Conservation (phyloP, 1,140 invertebrate species). For the Drosophila prosaltans region DNA sequence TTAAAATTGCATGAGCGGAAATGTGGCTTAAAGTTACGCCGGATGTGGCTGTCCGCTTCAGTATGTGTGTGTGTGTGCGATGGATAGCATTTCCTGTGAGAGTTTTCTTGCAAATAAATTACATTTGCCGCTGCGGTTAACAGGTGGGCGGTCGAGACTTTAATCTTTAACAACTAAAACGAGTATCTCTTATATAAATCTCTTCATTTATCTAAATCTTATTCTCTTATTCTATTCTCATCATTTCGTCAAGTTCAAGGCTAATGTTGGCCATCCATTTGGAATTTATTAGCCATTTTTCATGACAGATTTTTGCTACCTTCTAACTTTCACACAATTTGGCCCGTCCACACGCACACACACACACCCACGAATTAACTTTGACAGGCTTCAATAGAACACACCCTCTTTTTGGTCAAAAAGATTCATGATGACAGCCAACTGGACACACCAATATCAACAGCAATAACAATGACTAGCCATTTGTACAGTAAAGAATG, state of each 20-base stretch:
- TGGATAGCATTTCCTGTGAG: constrained; percentile 53
- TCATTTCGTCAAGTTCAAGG: constrained; percentile 46
- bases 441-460: constrained; percentile 20
- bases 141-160: constrained; percentile 5
- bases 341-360: constrained; percentile 23
- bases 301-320: constrained; percentile 4
- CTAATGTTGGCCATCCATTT: constrained; percentile 38
- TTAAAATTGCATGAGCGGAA: constrained; percentile 80
- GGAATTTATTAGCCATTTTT: constrained; percentile 40
- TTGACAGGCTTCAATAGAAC: constrained; percentile 12
- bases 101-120: constrained; percentile 53
- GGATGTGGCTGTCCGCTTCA: constrained; percentile 48
- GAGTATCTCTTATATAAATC: neutral
- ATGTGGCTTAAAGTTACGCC: constrained; percentile 74
- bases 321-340: constrained; percentile 48
- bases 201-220: constrained; percentile 10
- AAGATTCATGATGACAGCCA: constrained; percentile 6
- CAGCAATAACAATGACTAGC: constrained; percentile 14
- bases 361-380: constrained; percentile 19
- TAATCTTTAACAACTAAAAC: neutral
- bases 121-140: constrained; percentile 22
- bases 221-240: neutral
- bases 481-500: constrained; percentile 2
- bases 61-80: constrained; percentile 2
- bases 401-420: constrained; percentile 16